A percentile compares a stretch with the other conserved stretches of the same genome.
Conservation (phyloP, 2,113 vertebrate genomes). For the Alosa alosa region DNA sequence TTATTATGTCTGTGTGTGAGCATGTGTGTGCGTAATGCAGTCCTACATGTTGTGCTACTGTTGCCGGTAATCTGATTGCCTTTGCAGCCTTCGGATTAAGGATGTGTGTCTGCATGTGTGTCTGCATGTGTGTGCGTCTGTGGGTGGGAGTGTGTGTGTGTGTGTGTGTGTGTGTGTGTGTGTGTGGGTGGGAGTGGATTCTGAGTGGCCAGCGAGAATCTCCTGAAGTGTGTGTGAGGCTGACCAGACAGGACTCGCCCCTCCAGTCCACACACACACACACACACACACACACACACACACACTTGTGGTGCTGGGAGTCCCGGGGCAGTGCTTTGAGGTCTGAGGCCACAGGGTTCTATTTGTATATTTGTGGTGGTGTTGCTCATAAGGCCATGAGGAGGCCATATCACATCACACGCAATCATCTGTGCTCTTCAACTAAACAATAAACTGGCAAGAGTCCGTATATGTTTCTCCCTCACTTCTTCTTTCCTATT, state of each 20-base stretch:
- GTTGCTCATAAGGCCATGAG: background rate
- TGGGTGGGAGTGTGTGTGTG: too few relatives aligned
- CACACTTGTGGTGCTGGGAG: too few relatives aligned
- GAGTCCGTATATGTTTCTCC: background rate
- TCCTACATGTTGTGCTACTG: constrained; percentile 7
- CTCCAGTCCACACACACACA: background rate
- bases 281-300: too few relatives aligned
- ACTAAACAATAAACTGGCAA: background rate
- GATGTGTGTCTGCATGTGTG: background rate
- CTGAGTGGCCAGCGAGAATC: background rate
- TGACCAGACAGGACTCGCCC: background rate
- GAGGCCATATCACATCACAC: background rate
- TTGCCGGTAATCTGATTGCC: background rate
- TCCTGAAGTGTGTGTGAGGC: constrained; percentile 8
- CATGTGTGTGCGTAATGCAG: background rate
- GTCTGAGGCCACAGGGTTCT: background rate
- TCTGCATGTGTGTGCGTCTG: too few relatives aligned
- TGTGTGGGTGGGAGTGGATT: too few relatives aligned
- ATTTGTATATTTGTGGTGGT: background rate
- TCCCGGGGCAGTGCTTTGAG: too few relatives aligned
- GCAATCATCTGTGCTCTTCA: background rate
- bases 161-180: too few relatives aligned
- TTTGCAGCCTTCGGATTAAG: background rate
- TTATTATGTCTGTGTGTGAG: background rate
- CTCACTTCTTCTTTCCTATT: too few relatives aligned